phyloP scores from a whole-genome alignment of 2,113 vertebrate species.

The Carettochelys insculpta region DNA sequence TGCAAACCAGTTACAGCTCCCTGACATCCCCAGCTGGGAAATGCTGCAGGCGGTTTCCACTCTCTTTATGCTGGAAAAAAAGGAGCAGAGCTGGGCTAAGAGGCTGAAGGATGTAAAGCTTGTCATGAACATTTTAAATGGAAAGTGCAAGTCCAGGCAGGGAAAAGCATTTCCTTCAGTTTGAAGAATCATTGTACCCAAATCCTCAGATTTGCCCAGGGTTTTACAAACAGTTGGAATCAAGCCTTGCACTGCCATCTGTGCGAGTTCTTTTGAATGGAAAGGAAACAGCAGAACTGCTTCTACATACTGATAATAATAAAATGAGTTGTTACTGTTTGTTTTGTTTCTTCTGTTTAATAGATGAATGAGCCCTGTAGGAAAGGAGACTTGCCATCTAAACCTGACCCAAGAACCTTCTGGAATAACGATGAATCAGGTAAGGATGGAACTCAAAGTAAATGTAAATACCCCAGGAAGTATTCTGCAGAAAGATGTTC shows the following conservation, averaged over 20 bases:
- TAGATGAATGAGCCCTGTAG: constrained; percentile 76
- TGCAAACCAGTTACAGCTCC: neutral
- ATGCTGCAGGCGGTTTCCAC: neutral
- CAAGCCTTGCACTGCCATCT: rapidly evolving
- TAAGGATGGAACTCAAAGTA: neutral
- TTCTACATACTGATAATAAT: neutral
- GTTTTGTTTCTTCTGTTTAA: constrained; percentile 67
- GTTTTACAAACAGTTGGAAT: constrained; percentile 20
- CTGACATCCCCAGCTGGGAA: neutral
- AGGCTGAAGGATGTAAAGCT: neutral
- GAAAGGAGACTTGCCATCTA: constrained; percentile 65
- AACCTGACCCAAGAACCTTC: constrained; percentile 71
- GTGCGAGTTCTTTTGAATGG: neutral
- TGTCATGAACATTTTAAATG: neutral
- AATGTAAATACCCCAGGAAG: rapidly evolving
- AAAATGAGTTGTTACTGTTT: neutral
- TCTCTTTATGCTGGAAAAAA: neutral
- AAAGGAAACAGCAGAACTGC: constrained; percentile 9
- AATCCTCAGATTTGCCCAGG: neutral
- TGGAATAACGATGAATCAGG: constrained; percentile 78
- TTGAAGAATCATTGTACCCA: neutral
- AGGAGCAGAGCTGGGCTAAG: neutral
- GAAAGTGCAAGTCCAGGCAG: neutral
- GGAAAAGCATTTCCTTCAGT: neutral
- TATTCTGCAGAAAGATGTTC: neutral